phyloP scores from a whole-genome alignment of 2,888 invertebrate species.

The Pachydiplax longipennis region DNA sequence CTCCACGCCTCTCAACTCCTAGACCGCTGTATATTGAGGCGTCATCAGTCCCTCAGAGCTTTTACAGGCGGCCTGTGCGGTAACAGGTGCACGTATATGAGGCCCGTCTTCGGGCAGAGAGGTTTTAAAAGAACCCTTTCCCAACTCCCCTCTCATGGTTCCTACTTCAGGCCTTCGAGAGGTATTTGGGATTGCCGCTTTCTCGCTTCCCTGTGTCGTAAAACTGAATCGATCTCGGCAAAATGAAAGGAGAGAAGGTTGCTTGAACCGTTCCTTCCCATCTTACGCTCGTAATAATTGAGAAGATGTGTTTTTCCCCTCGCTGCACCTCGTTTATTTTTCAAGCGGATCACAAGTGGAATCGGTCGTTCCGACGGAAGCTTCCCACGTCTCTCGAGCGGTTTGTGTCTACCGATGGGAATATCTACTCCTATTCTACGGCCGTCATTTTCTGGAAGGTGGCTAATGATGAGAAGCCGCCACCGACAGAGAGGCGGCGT shows the following conservation, averaged over 20 bases:
- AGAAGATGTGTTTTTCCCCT: background rate
- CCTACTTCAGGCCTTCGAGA: too few relatives aligned
- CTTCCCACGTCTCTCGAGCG: background rate
- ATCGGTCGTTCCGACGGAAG: background rate
- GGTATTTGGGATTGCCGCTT: too few relatives aligned
- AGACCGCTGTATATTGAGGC: background rate
- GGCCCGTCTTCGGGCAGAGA: background rate
- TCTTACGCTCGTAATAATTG: background rate
- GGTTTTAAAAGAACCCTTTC: background rate
- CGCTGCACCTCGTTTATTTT: background rate
- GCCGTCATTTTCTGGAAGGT: too few relatives aligned
- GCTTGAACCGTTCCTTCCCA: background rate
- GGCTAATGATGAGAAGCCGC: too few relatives aligned
- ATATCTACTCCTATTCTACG: too few relatives aligned
- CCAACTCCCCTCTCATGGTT: too few relatives aligned
- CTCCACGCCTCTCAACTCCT: background rate
- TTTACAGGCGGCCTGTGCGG: background rate
- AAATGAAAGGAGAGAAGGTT: background rate
- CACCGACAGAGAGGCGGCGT: too few relatives aligned
- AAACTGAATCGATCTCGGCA: too few relatives aligned
- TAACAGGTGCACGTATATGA: background rate
- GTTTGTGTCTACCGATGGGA: background rate
- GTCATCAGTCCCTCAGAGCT: background rate
- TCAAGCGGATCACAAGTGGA: background rate
- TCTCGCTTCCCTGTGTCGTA: too few relatives aligned